These are phyloP conservation scores for Dasyurus viverrinus DNA, from an alignment of 2,113 vertebrate genomes.

Conservation along the genomic window DNA sequence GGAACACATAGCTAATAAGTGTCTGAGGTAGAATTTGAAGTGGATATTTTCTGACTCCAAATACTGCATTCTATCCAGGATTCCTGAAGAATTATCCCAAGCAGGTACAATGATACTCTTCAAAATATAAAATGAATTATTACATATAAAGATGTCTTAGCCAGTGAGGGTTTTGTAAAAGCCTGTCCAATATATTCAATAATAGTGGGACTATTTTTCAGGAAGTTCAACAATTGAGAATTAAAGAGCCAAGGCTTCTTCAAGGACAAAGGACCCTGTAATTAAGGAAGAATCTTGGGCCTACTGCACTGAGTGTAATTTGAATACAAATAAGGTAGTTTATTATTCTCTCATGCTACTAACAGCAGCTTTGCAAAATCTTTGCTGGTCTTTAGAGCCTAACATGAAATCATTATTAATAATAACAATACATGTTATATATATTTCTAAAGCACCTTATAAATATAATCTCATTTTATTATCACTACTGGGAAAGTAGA, in stretches of 20 bases:
- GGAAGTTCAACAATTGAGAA: constrained; percentile 46
- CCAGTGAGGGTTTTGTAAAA: neutral
- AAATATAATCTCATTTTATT: neutral
- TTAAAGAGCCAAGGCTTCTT: neutral
- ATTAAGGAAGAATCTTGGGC: neutral
- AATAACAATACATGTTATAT: neutral
- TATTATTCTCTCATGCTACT: constrained; percentile 39
- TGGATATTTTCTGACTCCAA: neutral
- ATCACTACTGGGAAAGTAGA: neutral
- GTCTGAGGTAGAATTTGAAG: neutral
- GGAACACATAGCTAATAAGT: neutral
- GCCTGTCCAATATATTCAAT: neutral
- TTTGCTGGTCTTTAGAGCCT: constrained; percentile 61
- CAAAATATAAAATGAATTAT: constrained; percentile 3
- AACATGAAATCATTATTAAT: constrained; percentile 38
- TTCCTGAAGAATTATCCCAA: neutral
- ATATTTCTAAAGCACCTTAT: neutral
- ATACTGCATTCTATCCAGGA: neutral
- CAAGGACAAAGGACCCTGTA: neutral
- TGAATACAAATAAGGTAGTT: constrained; percentile 20
- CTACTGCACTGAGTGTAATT: neutral
- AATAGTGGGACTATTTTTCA: neutral
- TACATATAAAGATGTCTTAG: neutral
- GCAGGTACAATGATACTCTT: neutral
- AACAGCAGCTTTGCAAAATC: constrained; percentile 61